Evolutionary conservation across 2,113 vertebrate species (phyloP).

Genomic region (Indicator indicator): DNA sequence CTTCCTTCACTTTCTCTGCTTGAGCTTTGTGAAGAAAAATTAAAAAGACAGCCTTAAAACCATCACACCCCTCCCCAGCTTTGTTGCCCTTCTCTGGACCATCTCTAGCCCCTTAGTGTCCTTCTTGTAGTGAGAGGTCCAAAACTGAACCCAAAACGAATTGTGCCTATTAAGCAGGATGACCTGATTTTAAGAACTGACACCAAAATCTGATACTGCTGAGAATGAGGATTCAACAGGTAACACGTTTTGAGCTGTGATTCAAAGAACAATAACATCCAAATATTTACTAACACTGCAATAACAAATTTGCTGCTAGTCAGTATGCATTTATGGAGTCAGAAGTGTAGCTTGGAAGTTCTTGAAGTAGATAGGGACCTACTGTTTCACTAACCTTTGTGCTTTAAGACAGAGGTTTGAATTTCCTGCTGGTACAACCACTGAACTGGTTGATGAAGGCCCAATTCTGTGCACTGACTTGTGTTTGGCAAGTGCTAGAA

Average conservation of each 20-base stretch:
- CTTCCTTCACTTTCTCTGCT: too few relatives aligned
- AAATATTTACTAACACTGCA: conserved; percentile 1
- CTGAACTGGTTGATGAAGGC: background rate
- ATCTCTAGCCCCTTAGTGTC: too few relatives aligned
- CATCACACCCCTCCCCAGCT: too few relatives aligned
- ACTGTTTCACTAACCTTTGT: background rate
- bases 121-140: too few relatives aligned
- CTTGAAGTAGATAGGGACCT: background rate
- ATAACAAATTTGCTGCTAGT: background rate
- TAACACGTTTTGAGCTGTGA: background rate
- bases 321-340: background rate
- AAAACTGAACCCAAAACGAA: background rate
- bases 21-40: too few relatives aligned
- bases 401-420: background rate
- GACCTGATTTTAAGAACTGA: background rate
- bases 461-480: background rate
- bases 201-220: background rate
- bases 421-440: background rate
- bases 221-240: background rate
- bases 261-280: background rate
- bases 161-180: background rate
- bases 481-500: background rate
- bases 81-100: too few relatives aligned
- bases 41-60: too few relatives aligned
- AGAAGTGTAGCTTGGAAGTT: background rate